Conservation (phyloP, 2,888 invertebrate genomes). For the Lepidonotus clava region DNA sequence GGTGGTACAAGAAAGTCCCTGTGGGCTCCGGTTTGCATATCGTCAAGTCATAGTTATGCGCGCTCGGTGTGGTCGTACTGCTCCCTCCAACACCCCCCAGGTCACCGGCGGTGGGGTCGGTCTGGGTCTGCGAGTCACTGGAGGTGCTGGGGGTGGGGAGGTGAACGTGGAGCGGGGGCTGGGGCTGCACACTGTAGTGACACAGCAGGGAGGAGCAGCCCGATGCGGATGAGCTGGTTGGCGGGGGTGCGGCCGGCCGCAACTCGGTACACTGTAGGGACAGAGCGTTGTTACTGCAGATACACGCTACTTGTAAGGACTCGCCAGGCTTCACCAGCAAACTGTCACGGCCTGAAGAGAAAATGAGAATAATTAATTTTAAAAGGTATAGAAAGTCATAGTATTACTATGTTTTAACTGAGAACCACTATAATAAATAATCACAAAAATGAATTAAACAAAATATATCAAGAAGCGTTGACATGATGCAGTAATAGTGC, state of each 20-base stretch:
- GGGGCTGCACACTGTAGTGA: constrained; percentile 29
- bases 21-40: constrained; percentile 37
- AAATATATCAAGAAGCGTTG: too few species aligned
- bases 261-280: constrained; percentile 52
- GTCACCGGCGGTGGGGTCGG: not conserved
- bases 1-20: constrained; percentile 1
- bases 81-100: not conserved
- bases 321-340: constrained; percentile 66
- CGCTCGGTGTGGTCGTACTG: not conserved
- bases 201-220: not conserved
- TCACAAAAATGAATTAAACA: too few species aligned
- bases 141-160: constrained; percentile 25
- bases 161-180: constrained; percentile 16
- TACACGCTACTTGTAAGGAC: constrained; percentile 58
- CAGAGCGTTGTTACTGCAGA: constrained; percentile 49
- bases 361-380: not conserved
- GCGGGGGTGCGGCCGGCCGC: not conserved
- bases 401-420: too few species aligned
- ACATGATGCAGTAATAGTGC: too few species aligned
- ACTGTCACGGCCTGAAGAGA: constrained; percentile 59
- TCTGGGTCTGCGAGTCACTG: constrained; percentile 38
- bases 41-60: constrained; percentile 26
- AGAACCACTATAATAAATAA: too few species aligned
- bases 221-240: not conserved
- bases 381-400: too few species aligned